Percentiles rank a stretch among this genome's conserved stretches.
Evolutionary conservation across 2,888 invertebrate genomes (phyloP).

Genomic region (Penaeus monodon): DNA sequence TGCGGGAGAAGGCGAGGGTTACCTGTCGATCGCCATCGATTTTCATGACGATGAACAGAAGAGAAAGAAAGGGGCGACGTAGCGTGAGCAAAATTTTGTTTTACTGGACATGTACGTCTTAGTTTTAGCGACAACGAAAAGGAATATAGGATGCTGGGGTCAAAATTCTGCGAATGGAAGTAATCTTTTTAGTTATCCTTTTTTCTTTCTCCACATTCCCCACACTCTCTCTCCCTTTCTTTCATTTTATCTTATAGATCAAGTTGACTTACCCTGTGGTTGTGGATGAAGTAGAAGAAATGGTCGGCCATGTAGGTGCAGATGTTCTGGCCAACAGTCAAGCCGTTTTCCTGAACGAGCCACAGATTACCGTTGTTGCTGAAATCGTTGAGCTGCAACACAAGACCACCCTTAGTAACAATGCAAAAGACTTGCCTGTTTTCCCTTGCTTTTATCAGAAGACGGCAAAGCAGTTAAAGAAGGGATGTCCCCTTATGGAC

Average conservation of each 20-base stretch:
- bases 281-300: slow-evolving; percentile 26
- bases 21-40: too few species aligned
- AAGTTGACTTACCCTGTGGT: slow-evolving; percentile 5
- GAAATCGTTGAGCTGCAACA: background rate
- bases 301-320: slow-evolving; percentile 19
- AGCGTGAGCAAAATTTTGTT: too few species aligned
- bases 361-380: slow-evolving; percentile 37
- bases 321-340: slow-evolving; percentile 42
- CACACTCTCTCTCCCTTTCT: background rate
- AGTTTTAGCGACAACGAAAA: too few species aligned
- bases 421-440: too few species aligned
- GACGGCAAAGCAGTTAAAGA: too few species aligned
- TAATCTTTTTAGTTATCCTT: too few species aligned
- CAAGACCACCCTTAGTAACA: background rate
- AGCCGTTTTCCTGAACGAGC: background rate
- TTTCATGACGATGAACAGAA: background rate
- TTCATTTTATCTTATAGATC: background rate
- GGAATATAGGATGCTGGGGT: too few species aligned
- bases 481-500: too few species aligned
- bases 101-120: too few species aligned
- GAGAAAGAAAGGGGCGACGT: too few species aligned
- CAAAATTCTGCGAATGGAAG: too few species aligned
- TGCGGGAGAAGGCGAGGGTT: background rate
- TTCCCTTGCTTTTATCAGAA: too few species aligned
- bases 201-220: background rate